Evolutionary conservation across 1,140 invertebrate species (phyloP).

Genomic region (Aphelenchoides avenae): DNA sequence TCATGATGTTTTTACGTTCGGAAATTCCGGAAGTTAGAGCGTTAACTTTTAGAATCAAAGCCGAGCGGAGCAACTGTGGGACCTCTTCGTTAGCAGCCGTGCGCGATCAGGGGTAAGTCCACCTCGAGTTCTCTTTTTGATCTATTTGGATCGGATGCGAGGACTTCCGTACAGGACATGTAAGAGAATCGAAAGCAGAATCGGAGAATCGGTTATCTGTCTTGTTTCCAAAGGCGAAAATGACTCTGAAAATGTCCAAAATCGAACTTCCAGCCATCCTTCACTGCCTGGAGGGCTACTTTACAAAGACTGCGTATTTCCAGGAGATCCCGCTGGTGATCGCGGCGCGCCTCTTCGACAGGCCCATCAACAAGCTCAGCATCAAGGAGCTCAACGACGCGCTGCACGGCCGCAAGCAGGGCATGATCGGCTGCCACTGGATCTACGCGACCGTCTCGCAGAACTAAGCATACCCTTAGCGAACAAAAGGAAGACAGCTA

Average conservation of each 20-base stretch:
- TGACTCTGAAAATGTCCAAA: no score
- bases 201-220: no score
- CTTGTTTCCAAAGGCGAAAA: no score
- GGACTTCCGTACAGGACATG: no score
- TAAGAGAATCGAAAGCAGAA: no score
- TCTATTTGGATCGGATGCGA: no score
- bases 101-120: constrained; percentile 56
- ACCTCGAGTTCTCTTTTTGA: no score
- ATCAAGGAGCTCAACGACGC: constrained; percentile 41
- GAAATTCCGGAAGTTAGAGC: constrained; percentile 13
- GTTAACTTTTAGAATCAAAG: constrained; percentile 47
- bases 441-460: constrained; percentile 32
- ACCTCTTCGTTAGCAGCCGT: constrained; percentile 55
- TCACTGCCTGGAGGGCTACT: neutral
- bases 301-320: neutral
- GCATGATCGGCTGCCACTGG: constrained; percentile 44
- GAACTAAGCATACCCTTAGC: constrained; percentile 18
- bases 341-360: constrained; percentile 40
- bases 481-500: neutral
- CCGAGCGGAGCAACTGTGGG: constrained; percentile 56
- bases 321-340: constrained; percentile 43
- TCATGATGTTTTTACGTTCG: constrained; percentile 6
- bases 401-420: constrained; percentile 38
- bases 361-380: constrained; percentile 41
- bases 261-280: no score